Conservation (phyloP, 2,888 invertebrate species). For the Caenorhabditis wallacei region DNA sequence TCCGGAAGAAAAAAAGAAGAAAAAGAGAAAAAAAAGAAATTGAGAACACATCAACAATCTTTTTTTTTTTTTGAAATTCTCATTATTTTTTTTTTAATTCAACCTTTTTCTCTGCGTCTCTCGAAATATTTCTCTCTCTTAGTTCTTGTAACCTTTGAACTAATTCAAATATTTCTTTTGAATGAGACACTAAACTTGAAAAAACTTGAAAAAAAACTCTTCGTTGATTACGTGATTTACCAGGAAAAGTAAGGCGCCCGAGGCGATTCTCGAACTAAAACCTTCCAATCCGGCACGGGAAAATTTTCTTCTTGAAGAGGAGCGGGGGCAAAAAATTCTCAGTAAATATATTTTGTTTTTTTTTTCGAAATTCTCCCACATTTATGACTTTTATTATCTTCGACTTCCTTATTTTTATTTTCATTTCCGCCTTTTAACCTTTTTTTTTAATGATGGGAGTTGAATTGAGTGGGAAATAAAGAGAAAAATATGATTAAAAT, state of each 20-base stretch:
- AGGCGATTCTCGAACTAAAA: conserved; percentile 25
- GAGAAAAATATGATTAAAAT: background rate
- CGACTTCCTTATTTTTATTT: background rate
- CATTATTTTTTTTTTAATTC: background rate
- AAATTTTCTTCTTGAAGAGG: background rate
- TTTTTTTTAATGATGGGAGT: background rate
- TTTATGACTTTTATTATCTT: conserved; percentile 1
- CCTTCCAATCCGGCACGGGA: conserved; percentile 35
- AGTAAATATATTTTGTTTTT: too few relatives aligned
- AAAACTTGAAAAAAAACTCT: background rate
- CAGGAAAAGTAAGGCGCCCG: conserved; percentile 14
- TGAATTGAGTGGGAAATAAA: background rate
- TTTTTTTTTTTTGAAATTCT: conserved; percentile 7
- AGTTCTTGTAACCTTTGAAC: conserved; percentile 14
- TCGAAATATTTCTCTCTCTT: background rate
- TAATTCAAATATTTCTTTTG: conserved; percentile 7
- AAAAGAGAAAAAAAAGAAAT: too few relatives aligned
- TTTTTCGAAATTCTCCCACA: conserved; percentile 3
- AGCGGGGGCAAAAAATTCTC: too few relatives aligned
- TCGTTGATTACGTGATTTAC: conserved; percentile 21
- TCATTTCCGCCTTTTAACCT: background rate
- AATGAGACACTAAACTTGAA: background rate
- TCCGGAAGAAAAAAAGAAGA: conserved; percentile 5
- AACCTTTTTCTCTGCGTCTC: conserved; percentile 83
- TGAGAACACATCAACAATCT: conserved; percentile 30